Conservation (phyloP, 2,797 vertebrate genomes). For the Sus cebifrons region DNA sequence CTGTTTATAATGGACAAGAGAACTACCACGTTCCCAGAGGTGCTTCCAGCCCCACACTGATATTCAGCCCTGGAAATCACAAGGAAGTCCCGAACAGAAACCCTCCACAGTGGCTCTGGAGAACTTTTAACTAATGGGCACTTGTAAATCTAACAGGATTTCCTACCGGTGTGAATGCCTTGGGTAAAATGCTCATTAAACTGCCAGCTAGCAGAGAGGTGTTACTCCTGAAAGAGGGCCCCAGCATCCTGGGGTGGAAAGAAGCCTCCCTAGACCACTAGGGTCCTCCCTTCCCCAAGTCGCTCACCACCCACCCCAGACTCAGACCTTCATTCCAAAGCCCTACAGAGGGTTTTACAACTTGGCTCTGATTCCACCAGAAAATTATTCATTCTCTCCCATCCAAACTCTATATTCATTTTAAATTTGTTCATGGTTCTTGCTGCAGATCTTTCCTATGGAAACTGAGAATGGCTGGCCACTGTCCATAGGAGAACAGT, state of each 20-base stretch:
- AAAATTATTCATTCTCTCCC: constrained; percentile 61
- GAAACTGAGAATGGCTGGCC: constrained; percentile 1
- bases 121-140: constrained; percentile 91
- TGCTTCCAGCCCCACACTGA: constrained; percentile 90
- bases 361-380: not conserved
- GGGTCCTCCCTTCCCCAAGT: not conserved
- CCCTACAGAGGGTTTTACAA: constrained; percentile 17
- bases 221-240: constrained; percentile 87
- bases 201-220: constrained; percentile 89
- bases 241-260: constrained; percentile 24
- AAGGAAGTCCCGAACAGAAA: constrained; percentile 91
- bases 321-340: constrained; percentile 10
- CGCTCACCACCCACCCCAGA: not conserved
- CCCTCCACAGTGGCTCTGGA: constrained; percentile 86
- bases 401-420: constrained; percentile 44
- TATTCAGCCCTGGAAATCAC: constrained; percentile 91
- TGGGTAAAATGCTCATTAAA: constrained; percentile 92
- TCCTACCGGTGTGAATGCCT: constrained; percentile 90
- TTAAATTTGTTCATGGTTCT: constrained; percentile 29
- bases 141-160: constrained; percentile 92
- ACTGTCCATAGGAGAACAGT: not conserved
- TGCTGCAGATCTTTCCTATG: constrained; percentile 18
- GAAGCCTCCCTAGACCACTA: not conserved
- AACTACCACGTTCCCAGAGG: constrained; percentile 89
- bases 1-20: not conserved